Evolutionary conservation across 2,888 invertebrate genomes (phyloP), one percentile per base, ranked within the genome.

Genomic region (Epistrophe grossulariae): DNA sequence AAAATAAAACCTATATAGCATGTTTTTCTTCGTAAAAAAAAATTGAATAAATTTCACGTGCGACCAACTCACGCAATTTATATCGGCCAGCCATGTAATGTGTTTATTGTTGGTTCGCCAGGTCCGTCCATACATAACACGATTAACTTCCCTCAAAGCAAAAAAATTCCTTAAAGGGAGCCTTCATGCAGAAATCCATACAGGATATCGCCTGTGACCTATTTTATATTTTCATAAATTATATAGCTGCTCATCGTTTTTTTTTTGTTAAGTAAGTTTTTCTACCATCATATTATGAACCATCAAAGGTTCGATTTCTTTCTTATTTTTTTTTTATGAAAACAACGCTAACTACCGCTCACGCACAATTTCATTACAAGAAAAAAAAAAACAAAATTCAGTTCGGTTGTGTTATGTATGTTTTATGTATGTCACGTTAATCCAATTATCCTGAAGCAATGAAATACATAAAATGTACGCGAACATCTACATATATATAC

Each of bases 361-460:
- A 79, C 62, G 70, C 57, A 74, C 62, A 79, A 74, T 74, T 62
- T 62, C 40, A 11, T 45, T 40, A 57, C 24, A 45, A 0, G 1
- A 13, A 10, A 50, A 55, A 24, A 2, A 35, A 7, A 64, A 43
- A 60, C 9, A 74, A 68, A 62, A 72, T 80, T 84, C 40, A 60
- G 38, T 57, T 57, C 4, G 24, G 24, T 24, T 28, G 55, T 35
- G 11, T 10, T 57, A 31, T 57, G 48, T 55, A 72, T 68, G 60
- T 43, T 43, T 62, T 62, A 62, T 62, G 24, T 43, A 43, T 60
- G 77, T 66, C 84, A 84, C 77, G 84, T 59, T 81, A 84, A 84
- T 81, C 77, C 84, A 81, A 84, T 81, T 59, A 84, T 55, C 48
- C 60, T 62, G 71, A 19, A 38, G 66, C 43, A 57, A 28, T 31